Evolutionary conservation across 2,888 invertebrate species (phyloP), one percentile per base, ranked within the genome.

Genomic region (Netelia melanura): DNA sequence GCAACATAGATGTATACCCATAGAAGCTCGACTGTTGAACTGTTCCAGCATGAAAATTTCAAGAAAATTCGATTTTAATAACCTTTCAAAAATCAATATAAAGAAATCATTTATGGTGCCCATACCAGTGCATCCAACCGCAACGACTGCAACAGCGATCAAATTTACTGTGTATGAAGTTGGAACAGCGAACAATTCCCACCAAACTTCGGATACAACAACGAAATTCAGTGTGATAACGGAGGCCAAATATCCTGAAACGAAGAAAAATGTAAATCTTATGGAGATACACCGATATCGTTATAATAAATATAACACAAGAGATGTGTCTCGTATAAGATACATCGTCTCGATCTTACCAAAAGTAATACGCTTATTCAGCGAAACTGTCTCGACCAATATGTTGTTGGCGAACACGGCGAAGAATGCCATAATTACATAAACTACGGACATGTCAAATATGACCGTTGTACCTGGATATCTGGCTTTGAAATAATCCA

Each of bases 1-100:
- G 98, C 86, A 98, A 94, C 96, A 98, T 98, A 84, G 98, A 98
- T 0, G 98, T 98, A 93, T 98, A 98, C 2, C 98, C 98, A 92
- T 98, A 98, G 94, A 98, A 98, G 91, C 98, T 98, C 0, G 98
- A 98, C 93, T 98, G 98, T 94, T 98, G 98, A 81, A 98, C 97
- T 95, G 91, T 38, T 5, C 6, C 5, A 38, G 38, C 38, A 38
- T 8, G 38, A 38, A 17, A 86, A 81, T 48, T 85, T 76, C 78
- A 85, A 43, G 10, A 77, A 65, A 38, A 30, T 30, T 38, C 38
- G 38, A 38, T 58, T 77, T 65, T 64, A 54, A 67, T 64, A 38
- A 71, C 21, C 11, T 61, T 70, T 25, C 2, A 8, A 30, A 38
- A 64, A 43, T 61, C n/a, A 14, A 5, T 38, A 56, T 5, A 48